phyloP scores from a whole-genome alignment of 2,888 invertebrate species.

The Plagodis dolabraria region DNA sequence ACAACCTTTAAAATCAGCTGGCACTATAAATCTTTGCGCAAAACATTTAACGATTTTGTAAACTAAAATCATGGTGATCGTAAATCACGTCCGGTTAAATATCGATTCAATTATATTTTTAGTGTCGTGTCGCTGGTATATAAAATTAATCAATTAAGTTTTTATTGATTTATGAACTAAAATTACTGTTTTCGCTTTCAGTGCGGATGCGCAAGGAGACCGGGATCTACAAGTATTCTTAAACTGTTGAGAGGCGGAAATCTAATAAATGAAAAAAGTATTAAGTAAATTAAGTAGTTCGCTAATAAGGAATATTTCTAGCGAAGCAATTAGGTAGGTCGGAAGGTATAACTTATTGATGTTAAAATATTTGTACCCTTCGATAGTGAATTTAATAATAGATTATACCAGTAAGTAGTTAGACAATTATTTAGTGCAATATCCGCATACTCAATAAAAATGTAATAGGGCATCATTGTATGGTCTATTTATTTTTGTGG shows the following conservation, averaged over 20 bases:
- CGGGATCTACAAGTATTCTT: slow-evolving; percentile 80
- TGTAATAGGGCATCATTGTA: slow-evolving; percentile 30
- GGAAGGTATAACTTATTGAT: slow-evolving; percentile 28
- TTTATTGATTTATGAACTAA: slow-evolving; percentile 11
- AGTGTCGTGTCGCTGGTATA: not conserved
- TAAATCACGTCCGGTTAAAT: slow-evolving; percentile 11
- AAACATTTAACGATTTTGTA: slow-evolving; percentile 8
- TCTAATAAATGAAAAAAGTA: slow-evolving; percentile 41
- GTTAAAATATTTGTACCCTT: slow-evolving; percentile 29
- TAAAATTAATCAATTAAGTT: not conserved
- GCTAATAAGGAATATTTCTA: slow-evolving; percentile 20
- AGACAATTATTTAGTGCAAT: slow-evolving; percentile 48
- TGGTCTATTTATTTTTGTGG: slow-evolving; percentile 50
- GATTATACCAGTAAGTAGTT: slow-evolving; percentile 37
- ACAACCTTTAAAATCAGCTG: slow-evolving; percentile 13
- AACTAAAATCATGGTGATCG: slow-evolving; percentile 17
- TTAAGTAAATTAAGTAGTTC: slow-evolving; percentile 36
- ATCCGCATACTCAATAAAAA: slow-evolving; percentile 43
- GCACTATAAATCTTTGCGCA: slow-evolving; percentile 3
- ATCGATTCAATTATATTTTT: slow-evolving; percentile 8
- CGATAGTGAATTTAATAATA: slow-evolving; percentile 29
- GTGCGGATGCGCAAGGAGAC: slow-evolving; percentile 82
- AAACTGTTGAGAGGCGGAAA: slow-evolving; percentile 30
- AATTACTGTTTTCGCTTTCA: slow-evolving; percentile 53
- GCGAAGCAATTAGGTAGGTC: slow-evolving; percentile 28